Base-by-base conservation (phyloP, 2,888 invertebrate species). In the Nephrocerus scutellatus region DNA sequence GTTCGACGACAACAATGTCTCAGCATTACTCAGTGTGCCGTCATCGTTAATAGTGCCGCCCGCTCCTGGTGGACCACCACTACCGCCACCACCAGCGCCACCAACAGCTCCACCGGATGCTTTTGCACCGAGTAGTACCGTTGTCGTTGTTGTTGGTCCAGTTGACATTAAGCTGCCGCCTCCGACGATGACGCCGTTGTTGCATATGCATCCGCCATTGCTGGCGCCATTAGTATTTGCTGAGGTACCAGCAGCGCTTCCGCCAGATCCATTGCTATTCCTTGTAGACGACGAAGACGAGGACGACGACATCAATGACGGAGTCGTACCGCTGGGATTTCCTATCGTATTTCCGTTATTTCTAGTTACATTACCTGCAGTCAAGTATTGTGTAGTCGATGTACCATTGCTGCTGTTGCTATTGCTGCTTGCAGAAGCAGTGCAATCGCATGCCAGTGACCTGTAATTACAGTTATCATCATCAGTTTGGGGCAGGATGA, bases 1-100 rank as follows among this genome's bases (percentile, higher is more conserved):
- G 62, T 91, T 91, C 5, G 90, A 88, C 2, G 92, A 91, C 15
- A 92, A 70, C 48, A 91, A 69, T 16, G 88, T 90, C 66, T 86
- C 86, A 2, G 87, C 84, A 61, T 84, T 85, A 47, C 82, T 84
- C 37, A 65, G 43, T n/a, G 64, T 65, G 36, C 63, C 62, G 39
- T 66, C 65, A 43, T 63, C 64, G 47, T 64, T 66, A 47, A 62
- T 51, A 22, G 63, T 55, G 29, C 60, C 58, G 12, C 55, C 43
- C 22, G 50, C 49, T 21, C 52, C 46, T 37, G 50, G 47, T 57
- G 7, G 60, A 63, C 30, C 59, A 57, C 40, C 59, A 61, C 46
- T 66, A 59, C 41, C 54, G 57, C 49, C 34, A 16, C 44, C 47
- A 14, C 54, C 51, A 38, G 52, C 54, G 29, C 52, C 43, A 30